Evolutionary conservation across 2,888 invertebrate genomes (phyloP), one percentile per base, ranked within the genome.

Genomic region (Meta bourneti): DNA sequence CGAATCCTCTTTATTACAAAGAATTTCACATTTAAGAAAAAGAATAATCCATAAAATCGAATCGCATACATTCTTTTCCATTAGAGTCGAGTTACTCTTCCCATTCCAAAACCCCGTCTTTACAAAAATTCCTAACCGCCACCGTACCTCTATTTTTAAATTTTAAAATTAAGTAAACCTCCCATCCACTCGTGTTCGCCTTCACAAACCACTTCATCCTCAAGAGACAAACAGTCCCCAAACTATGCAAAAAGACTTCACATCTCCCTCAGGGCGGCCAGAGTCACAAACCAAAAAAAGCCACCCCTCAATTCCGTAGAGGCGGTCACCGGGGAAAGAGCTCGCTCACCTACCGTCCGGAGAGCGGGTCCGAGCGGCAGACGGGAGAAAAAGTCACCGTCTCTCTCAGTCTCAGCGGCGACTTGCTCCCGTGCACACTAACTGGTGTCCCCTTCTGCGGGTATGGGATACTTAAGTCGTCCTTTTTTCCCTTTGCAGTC

Each of bases 231-330:
- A 51, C 49, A 72, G 72, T 34, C 34, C 34, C 34, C 34, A 19
- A 16, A 19, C 52, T 77, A 89, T 82, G 82, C 89, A 89, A 82
- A 82, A 81, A 89, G 51, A 75, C 54, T 61, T 84, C 84, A 34
- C 51, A 70, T 48, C 52, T 77, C 89, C 77, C 88, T 69, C 54
- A 72, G 80, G 80, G 72, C 19, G 8, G 52, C 70, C 70, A 49
- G 34, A 49, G 49, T 75, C 49, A 70, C 54, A 49, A 69, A 34
- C 82, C 77, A 48, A 54, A 75, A 48, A 19, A 72, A 88, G 75
- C 48, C 61, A 61, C 7, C 13, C 20, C 81, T 81, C 69, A n/a
- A 61, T 70, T 83, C 81, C 75, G 77, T 20, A n/a, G 74, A 48
- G 52, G 49, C 75, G 74, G 51, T 54, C 82, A 77, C 89, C 82